phyloP scores from a whole-genome alignment of 2,113 vertebrate species.

The Lepus timidus region DNA sequence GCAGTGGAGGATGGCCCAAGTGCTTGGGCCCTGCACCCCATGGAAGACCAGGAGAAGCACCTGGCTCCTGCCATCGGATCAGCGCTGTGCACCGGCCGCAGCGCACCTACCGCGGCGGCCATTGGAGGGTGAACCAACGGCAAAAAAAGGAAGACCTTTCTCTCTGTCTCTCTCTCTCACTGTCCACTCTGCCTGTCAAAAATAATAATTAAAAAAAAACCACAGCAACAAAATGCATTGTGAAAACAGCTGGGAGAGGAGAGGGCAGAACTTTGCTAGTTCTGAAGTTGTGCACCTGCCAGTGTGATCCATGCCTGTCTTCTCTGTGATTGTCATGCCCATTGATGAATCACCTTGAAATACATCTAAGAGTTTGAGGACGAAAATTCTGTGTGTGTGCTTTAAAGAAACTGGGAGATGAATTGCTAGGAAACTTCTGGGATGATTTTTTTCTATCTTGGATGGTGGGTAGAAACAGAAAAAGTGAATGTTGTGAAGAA shows the following conservation, averaged over 20 bases:
- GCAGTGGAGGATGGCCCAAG: too few species aligned
- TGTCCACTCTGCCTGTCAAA: too few species aligned
- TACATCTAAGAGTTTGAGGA: background rate
- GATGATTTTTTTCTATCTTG: constrained; percentile 1
- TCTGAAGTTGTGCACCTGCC: background rate
- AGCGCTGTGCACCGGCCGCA: too few species aligned
- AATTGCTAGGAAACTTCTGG: background rate
- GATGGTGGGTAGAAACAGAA: constrained; percentile 55
- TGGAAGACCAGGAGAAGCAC: too few species aligned
- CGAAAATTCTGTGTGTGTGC: constrained; percentile 32
- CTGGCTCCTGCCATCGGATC: too few species aligned
- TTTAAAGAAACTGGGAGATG: constrained; percentile 43
- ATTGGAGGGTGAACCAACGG: too few species aligned
- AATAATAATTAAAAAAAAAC: too few species aligned
- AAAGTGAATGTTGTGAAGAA: constrained; percentile 76
- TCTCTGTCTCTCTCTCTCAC: too few species aligned
- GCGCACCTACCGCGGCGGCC: too few species aligned
- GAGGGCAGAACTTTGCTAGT: background rate
- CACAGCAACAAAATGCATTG: background rate
- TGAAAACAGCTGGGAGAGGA: background rate
- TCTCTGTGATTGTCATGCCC: background rate
- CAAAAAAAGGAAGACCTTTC: too few species aligned
- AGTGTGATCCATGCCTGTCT: background rate
- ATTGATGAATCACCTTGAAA: background rate
- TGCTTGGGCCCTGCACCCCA: too few species aligned